phyloP scores from a whole-genome alignment of 2,797 vertebrate genomes.

The Acanthis flammea region DNA sequence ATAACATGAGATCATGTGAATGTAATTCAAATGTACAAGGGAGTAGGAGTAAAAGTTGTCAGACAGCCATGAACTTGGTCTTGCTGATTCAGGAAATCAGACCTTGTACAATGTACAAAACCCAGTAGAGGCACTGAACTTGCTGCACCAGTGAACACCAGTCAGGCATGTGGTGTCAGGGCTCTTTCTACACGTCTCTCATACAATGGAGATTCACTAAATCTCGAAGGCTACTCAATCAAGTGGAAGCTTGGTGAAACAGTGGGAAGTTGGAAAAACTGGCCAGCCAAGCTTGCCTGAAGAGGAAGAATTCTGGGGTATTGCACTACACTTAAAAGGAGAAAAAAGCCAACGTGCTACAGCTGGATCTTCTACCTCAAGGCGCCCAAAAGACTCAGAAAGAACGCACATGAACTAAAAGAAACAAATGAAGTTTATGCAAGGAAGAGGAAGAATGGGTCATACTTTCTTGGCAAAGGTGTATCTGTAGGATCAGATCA shows the following conservation, averaged over 20 bases:
- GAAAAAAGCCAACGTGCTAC: not conserved
- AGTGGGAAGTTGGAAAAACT: not conserved
- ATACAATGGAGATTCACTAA: not conserved
- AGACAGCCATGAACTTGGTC: not conserved
- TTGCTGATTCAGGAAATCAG: not conserved
- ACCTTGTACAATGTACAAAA: not conserved
- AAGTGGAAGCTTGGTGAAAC: not conserved
- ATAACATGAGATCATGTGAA: not conserved
- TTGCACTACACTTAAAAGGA: conserved; percentile 1
- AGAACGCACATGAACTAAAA: not conserved
- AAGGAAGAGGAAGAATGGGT: not conserved
- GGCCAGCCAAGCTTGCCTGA: not conserved
- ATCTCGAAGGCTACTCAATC: not conserved
- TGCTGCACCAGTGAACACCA: not conserved
- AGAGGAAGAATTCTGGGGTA: not conserved
- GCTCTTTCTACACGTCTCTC: not conserved
- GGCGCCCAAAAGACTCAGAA: not conserved
- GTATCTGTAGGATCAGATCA: not conserved
- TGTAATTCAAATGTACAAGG: not conserved
- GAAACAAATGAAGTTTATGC: not conserved
- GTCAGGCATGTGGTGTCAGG: not conserved
- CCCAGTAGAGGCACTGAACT: not conserved
- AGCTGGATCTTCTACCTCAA: not conserved
- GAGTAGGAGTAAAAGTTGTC: not conserved
- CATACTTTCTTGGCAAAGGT: not conserved